phyloP scores from a whole-genome alignment of 37 sponge, comb jelly and placozoan species.

The Lycopodina hypogea region DNA sequence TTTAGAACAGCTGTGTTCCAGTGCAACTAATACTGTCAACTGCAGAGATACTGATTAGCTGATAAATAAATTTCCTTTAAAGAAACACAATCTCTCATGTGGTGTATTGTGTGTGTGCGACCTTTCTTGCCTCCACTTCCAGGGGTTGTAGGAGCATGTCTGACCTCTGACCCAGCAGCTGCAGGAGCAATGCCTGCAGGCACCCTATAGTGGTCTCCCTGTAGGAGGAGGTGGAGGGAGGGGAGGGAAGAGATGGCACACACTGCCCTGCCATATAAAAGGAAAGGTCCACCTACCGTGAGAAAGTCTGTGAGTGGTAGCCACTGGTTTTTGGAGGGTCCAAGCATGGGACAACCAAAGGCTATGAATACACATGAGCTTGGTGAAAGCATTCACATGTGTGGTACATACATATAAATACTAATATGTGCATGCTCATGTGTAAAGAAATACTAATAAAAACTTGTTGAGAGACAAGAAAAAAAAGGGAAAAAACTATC shows the following conservation, averaged over 20 bases:
- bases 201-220: constrained; percentile 31
- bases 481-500: no score
- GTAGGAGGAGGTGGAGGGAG: neutral
- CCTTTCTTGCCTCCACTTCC: constrained; percentile 1
- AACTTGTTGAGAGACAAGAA: no score
- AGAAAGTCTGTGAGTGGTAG: no score
- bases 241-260: neutral
- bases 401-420: no score
- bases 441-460: neutral
- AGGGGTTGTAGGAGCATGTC: constrained; percentile 19
- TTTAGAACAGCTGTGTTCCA: neutral
- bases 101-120: neutral
- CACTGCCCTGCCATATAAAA: no score
- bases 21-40: neutral
- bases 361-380: no score
- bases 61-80: no score
- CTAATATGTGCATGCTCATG: no score
- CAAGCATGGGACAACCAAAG: neutral
- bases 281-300: no score
- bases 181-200: constrained; percentile 28
- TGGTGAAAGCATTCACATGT: no score
- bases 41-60: no score
- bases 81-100: no score
- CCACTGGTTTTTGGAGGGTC: neutral
- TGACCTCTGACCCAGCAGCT: constrained; percentile 16